Evolutionary conservation across 2,888 invertebrate genomes (phyloP).

Genomic region (Branchipolynoe longqiensis): DNA sequence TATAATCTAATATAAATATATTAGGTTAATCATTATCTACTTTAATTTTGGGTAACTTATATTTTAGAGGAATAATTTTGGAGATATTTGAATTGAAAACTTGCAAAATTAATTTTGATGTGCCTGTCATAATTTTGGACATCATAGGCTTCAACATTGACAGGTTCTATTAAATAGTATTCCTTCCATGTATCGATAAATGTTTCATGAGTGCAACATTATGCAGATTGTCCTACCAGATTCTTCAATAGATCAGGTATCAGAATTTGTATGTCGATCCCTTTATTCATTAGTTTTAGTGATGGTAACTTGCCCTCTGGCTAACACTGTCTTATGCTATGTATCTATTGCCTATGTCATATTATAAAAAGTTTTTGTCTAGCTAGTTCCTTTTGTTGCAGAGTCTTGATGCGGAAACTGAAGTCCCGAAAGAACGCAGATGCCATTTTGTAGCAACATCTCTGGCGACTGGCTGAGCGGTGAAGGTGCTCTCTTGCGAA

Average conservation of each 20-base stretch:
- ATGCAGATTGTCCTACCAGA: neutral
- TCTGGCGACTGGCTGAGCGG: too few relatives aligned
- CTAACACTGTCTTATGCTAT: neutral
- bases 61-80: too few relatives aligned
- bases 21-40: too few relatives aligned
- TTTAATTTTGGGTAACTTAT: too few relatives aligned
- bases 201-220: neutral
- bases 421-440: conserved; percentile 7
- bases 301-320: neutral
- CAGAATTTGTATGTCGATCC: neutral
- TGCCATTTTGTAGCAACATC: neutral
- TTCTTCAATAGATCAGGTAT: neutral
- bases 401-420: conserved; percentile 16
- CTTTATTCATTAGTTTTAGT: neutral
- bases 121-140: too few relatives aligned
- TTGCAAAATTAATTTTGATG: too few relatives aligned
- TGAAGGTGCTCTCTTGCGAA: too few relatives aligned
- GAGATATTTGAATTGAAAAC: too few relatives aligned
- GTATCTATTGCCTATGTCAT: neutral
- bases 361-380: neutral
- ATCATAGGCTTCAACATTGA: too few relatives aligned
- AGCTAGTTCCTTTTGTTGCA: neutral
- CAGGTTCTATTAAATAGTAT: too few relatives aligned
- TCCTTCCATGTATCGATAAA: too few relatives aligned
- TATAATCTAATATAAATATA: too few relatives aligned